Evolutionary conservation across 2,113 vertebrate genomes (phyloP).

Genomic region (Malurus elegans): DNA sequence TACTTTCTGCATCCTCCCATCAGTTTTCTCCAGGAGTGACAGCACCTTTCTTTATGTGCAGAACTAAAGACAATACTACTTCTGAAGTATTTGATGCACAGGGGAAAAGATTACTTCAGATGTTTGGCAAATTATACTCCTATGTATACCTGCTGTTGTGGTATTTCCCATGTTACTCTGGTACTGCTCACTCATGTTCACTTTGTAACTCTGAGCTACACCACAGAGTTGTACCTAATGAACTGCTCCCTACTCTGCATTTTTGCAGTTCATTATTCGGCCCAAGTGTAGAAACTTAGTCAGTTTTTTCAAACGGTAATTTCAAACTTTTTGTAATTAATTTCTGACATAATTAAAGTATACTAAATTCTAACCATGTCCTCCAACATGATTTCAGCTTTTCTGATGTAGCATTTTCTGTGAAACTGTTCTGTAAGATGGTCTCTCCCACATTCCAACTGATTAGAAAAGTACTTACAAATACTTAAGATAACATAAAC

Average conservation of each 20-base stretch:
- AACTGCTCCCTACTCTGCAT: not conserved
- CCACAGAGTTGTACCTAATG: not conserved
- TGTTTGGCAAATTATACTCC: not conserved
- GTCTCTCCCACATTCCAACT: not conserved
- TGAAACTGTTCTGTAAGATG: not conserved
- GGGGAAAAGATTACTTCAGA: not conserved
- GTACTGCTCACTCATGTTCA: not conserved
- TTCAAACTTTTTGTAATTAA: not conserved
- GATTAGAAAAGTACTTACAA: not conserved
- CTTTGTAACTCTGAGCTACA: not conserved
- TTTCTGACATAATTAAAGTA: not conserved
- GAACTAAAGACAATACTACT: not conserved
- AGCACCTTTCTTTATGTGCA: not conserved
- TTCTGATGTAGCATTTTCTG: not conserved
- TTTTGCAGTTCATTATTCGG: not conserved
- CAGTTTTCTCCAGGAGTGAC: not conserved
- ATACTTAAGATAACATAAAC: not conserved
- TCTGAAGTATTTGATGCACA: not conserved
- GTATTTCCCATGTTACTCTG: not conserved
- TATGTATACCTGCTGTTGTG: not conserved
- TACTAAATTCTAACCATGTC: not conserved
- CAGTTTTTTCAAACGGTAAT: too few relatives aligned
- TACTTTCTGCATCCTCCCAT: not conserved
- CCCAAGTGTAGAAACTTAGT: not conserved
- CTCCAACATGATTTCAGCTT: not conserved